Base-by-base conservation (phyloP, 2,888 invertebrate genomes). In the Drosophila histrio region DNA sequence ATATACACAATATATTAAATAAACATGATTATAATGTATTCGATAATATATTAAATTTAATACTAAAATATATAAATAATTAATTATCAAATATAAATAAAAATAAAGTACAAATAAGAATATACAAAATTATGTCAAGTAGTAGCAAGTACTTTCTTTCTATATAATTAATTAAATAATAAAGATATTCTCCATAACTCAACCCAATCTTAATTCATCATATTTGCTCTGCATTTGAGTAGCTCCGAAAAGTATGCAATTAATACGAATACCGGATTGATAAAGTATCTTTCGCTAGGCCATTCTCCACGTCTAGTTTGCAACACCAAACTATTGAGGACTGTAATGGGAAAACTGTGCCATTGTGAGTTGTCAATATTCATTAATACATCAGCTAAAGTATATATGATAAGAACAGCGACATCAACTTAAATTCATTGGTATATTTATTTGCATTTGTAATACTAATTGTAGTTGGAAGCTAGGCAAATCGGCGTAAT, bases 331-430 rank as follows among this genome's bases (percentile, higher is more conserved):
- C 9, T 43, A 38, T 19, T 17, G 7, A 7, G 8, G 26, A 50
- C 44, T 44, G 28, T 43, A 50, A 34, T n/a, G n/a, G n/a, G 32
- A 24, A 49, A 39, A 24, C 17, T 28, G 32, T 72, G n/a, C 11
- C 15, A 17, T 9, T 47, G 2, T 26, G 30, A 47, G 8, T n/a
- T 46, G 17, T 24, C 36, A 15, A 28, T 19, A 26, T 26, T 50
- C 53, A 70, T 70, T 75, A 75, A 38, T 32, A 15, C 41, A 8
- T 11, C 1, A 34, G 21, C 34, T 9, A 44, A 44, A 34, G 13
- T 26, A 21, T 6, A 9, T 17, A 9, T 17, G n/a, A 28, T 41
- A n/a, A n/a, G 9, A 43, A n/a, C 34, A 15, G 13, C 21, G n/a
- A 32, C 50, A 39, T 5, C 17, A 4, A 19, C 30, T 28, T 44